These are phyloP conservation scores for Pristionchus entomophagus DNA, from an alignment of 2,888 invertebrate genomes.

Conservation along the genomic window DNA sequence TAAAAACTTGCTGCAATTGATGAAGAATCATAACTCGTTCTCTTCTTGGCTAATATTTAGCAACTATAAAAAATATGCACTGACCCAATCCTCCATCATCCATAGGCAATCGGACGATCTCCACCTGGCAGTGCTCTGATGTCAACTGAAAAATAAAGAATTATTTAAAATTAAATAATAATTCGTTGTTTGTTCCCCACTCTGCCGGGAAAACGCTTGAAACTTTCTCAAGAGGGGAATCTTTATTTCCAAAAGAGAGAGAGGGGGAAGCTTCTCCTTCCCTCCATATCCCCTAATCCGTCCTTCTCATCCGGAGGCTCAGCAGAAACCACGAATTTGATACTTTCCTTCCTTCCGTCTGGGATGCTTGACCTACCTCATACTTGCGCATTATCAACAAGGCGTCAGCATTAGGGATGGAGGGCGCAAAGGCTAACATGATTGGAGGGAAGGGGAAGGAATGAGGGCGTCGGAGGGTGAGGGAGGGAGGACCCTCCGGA, in stretches of 20 bases:
- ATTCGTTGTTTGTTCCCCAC: background rate
- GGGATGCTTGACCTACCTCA: background rate
- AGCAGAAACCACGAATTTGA: too few relatives aligned
- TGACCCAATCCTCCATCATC: conserved; percentile 84
- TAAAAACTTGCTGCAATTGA: too few relatives aligned
- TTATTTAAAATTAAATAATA: background rate
- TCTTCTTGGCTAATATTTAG: too few relatives aligned
- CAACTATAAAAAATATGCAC: background rate
- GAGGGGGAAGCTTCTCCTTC: background rate
- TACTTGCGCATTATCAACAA: background rate
- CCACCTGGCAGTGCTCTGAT: conserved; percentile 99
- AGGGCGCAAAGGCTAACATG: conserved; percentile 4
- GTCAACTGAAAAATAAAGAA: conserved; percentile 83
- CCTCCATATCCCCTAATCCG: background rate
- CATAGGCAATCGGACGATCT: conserved; percentile 96
- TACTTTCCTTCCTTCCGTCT: background rate
- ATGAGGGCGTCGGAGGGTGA: background rate
- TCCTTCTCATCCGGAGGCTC: background rate
- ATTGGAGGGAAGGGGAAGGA: background rate
- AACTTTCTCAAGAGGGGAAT: background rate
- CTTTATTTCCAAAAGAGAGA: background rate
- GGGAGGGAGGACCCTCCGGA: background rate
- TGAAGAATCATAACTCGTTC: too few relatives aligned
- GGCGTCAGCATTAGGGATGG: background rate
- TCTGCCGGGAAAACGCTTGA: background rate